Percentiles rank a stretch among this genome's conserved stretches.
Evolutionary conservation across 2,113 vertebrate genomes (phyloP).

Genomic region (Caretta caretta): DNA sequence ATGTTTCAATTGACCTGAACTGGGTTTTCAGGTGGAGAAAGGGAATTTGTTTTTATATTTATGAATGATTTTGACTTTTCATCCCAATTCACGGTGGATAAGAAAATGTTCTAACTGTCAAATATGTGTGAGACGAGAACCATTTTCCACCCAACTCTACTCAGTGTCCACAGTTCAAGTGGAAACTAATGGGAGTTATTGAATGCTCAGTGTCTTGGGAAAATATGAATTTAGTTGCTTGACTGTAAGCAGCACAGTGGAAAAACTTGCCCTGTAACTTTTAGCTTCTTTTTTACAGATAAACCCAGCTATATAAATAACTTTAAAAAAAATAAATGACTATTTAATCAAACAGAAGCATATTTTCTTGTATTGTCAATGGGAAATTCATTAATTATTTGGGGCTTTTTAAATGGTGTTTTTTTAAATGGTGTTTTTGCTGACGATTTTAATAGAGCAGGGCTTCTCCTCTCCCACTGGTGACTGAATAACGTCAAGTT

Average conservation of each 20-base stretch:
- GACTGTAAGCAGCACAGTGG: neutral
- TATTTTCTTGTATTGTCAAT: neutral
- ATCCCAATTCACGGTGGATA: too few relatives aligned
- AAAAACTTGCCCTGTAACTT: neutral
- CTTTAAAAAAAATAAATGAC: too few relatives aligned
- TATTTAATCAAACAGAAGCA: too few relatives aligned
- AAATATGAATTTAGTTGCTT: neutral
- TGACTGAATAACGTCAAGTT: neutral
- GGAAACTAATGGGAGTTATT: neutral
- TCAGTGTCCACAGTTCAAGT: accelerated
- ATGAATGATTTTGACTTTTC: too few relatives aligned
- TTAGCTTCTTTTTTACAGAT: neutral
- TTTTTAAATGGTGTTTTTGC: neutral
- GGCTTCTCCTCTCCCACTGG: neutral
- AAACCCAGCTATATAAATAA: neutral
- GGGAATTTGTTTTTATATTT: accelerated
- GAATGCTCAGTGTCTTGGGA: neutral
- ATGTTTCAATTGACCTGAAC: too few relatives aligned
- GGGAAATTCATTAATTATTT: neutral
- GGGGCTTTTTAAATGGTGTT: neutral
- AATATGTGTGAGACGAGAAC: too few relatives aligned
- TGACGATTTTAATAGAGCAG: neutral
- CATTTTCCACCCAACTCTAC: too few relatives aligned
- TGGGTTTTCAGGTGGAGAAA: neutral
- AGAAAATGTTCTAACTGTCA: too few relatives aligned